Percentiles rank a stretch among this genome's conserved stretches.
Conservation (phyloP, 1,140 invertebrate genomes). For the Phenacoccus solenopsis region DNA sequence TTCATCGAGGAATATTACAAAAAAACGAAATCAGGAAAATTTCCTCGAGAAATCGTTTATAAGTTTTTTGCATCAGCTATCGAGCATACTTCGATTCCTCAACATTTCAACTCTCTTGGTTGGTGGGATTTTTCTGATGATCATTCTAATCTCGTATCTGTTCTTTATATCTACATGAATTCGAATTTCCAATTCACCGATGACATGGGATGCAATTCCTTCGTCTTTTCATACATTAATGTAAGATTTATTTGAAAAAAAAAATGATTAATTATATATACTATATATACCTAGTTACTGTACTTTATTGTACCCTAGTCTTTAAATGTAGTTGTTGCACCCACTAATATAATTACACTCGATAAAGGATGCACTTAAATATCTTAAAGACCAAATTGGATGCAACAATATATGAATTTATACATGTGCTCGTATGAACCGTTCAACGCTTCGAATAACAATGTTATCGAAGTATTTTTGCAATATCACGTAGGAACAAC, state of each 20-base stretch:
- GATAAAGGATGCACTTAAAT: no score
- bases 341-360: no score
- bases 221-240: neutral
- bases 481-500: no score
- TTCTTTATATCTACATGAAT: neutral
- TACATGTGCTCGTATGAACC: no score
- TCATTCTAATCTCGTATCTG: neutral
- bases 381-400: no score
- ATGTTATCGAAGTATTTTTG: no score
- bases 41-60: neutral
- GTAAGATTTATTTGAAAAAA: neutral
- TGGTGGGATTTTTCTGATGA: conserved; percentile 7
- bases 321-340: no score
- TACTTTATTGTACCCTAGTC: no score
- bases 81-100: neutral
- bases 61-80: neutral
- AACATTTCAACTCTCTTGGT: neutral
- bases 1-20: neutral
- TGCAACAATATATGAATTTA: no score
- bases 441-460: no score
- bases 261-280: neutral
- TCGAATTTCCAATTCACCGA: neutral
- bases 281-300: neutral
- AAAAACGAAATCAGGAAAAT: neutral
- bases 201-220: neutral